Conservation (phyloP, 2,113 vertebrate species). For the Odobenus rosmarus region DNA sequence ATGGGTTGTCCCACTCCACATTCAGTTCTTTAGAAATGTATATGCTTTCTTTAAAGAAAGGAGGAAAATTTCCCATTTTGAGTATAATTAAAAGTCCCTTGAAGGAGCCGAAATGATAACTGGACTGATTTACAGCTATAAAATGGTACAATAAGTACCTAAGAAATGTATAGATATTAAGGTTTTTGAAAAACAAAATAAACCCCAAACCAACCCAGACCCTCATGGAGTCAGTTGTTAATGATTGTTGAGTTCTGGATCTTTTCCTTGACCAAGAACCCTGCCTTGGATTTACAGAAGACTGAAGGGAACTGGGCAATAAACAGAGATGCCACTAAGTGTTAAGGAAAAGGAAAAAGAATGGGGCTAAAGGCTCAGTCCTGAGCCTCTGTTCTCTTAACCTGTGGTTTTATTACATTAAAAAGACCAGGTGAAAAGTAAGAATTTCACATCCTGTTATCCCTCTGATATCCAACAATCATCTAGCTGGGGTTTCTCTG, state of each 20-base stretch:
- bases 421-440: neutral
- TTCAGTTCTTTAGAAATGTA: neutral
- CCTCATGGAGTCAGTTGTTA: neutral
- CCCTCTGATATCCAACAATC: neutral
- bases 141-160: neutral
- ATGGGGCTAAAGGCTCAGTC: neutral
- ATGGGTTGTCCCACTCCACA: neutral
- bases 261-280: neutral
- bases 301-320: neutral
- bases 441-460: neutral
- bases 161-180: neutral
- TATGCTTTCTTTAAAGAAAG: neutral
- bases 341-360: neutral
- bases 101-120: neutral
- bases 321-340: neutral
- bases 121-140: neutral
- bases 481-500: neutral
- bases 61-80: neutral
- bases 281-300: neutral
- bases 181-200: constrained; percentile 40
- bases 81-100: constrained; percentile 9
- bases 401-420: neutral
- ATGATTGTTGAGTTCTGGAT: neutral
- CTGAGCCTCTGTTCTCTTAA: neutral
- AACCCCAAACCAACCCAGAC: neutral